Evolutionary conservation across 2,888 invertebrate species (phyloP).

Genomic region (Marasmarcha lunaedactyla): DNA sequence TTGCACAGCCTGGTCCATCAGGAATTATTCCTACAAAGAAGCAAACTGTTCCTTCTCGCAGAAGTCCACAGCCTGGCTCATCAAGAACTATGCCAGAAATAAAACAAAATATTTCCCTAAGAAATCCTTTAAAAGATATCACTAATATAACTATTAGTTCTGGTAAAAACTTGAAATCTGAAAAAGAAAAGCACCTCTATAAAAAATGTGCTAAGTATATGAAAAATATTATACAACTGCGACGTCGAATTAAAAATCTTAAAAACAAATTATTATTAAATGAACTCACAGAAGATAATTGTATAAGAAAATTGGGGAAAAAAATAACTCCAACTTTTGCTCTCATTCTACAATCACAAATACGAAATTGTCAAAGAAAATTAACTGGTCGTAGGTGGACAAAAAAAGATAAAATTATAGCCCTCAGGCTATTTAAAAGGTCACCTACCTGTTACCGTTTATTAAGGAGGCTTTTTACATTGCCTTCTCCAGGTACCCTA

Average conservation of each 20-base stretch:
- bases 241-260: neutral
- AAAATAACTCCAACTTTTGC: conserved; percentile 2
- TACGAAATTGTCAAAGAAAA: neutral
- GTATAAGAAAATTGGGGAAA: neutral
- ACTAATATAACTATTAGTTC: too few relatives aligned
- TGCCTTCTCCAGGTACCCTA: conserved; percentile 3
- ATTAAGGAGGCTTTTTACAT: conserved; percentile 2
- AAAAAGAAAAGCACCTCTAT: too few relatives aligned
- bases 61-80: too few relatives aligned
- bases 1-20: too few relatives aligned
- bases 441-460: conserved; percentile 3
- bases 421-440: conserved; percentile 1
- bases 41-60: too few relatives aligned
- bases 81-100: too few relatives aligned
- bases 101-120: too few relatives aligned
- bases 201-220: too few relatives aligned
- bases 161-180: too few relatives aligned
- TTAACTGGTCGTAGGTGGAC: neutral
- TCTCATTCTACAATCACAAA: neutral
- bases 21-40: too few relatives aligned
- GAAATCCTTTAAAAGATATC: too few relatives aligned
- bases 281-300: neutral
- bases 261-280: neutral
- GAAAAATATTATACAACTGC: too few relatives aligned
- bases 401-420: neutral